These are phyloP conservation scores for Drosophila setifemur DNA, from an alignment of 1,140 invertebrate species.

Conservation along the genomic window DNA sequence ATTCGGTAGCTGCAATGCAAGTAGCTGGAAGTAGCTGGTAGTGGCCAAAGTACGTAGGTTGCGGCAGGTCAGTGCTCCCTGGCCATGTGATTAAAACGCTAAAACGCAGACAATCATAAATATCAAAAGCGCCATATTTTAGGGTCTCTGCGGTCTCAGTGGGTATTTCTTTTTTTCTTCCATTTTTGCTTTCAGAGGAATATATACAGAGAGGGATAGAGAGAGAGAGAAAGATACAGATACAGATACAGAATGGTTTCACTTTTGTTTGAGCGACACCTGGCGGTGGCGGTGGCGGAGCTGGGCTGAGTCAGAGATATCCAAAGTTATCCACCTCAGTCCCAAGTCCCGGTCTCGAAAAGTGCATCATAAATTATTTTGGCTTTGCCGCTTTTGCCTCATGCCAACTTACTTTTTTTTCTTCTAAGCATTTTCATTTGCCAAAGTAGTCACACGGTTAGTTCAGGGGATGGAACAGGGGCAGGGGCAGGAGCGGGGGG, in stretches of 20 bases:
- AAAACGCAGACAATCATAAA: slow-evolving; percentile 74
- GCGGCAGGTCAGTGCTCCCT: slow-evolving; percentile 67
- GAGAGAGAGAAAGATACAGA: background rate
- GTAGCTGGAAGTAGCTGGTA: slow-evolving; percentile 2
- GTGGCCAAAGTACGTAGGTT: slow-evolving; percentile 63
- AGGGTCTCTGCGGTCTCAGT: slow-evolving; percentile 47
- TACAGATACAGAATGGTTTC: slow-evolving; percentile 44
- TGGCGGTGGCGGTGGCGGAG: slow-evolving; percentile 44
- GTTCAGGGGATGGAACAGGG: slow-evolving; percentile 1
- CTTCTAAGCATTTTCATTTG: slow-evolving; percentile 74
- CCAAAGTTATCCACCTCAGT: slow-evolving; percentile 27
- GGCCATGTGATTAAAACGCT: slow-evolving; percentile 70
- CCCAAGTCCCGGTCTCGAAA: slow-evolving; percentile 43
- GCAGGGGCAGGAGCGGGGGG: slow-evolving; percentile 1
- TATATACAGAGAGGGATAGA: slow-evolving; percentile 4
- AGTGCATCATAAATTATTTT: slow-evolving; percentile 80
- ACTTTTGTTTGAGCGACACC: slow-evolving; percentile 77
- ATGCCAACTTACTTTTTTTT: slow-evolving; percentile 37
- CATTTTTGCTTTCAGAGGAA: background rate
- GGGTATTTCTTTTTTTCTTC: background rate
- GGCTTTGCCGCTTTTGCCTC: slow-evolving; percentile 45
- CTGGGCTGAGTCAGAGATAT: slow-evolving; percentile 49
- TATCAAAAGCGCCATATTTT: slow-evolving; percentile 77
- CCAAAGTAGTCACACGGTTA: slow-evolving; percentile 80
- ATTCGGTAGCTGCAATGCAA: slow-evolving; percentile 58